phyloP scores from a whole-genome alignment of 2,797 vertebrate species.

The Discoglossus pictus region DNA sequence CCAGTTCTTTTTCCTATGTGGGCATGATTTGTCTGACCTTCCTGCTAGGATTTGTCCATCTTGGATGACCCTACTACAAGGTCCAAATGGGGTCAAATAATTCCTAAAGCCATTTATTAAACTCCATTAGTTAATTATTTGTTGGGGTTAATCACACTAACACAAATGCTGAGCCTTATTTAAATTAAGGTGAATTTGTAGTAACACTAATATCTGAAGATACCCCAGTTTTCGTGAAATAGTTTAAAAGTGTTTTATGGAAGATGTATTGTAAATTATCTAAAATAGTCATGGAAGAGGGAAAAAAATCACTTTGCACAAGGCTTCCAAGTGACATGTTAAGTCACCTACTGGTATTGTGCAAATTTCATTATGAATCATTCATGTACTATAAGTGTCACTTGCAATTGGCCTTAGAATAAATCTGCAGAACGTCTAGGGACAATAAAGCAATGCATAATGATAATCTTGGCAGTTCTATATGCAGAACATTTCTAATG shows the following conservation, averaged over 20 bases:
- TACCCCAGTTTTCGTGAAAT: too few relatives aligned
- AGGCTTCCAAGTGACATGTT: slow-evolving; percentile 19
- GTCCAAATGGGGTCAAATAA: too few relatives aligned
- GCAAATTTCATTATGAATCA: slow-evolving; percentile 31
- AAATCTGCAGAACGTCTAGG: slow-evolving; percentile 20
- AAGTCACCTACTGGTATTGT: slow-evolving; percentile 27
- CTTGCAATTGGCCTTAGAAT: slow-evolving; percentile 31
- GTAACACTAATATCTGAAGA: too few relatives aligned
- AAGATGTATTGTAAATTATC: slow-evolving; percentile 27
- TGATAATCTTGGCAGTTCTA: slow-evolving; percentile 46
- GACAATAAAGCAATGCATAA: slow-evolving; percentile 48
- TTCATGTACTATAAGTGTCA: slow-evolving; percentile 28
- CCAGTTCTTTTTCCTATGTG: too few relatives aligned
- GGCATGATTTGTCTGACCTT: too few relatives aligned
- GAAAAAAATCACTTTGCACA: slow-evolving; percentile 22
- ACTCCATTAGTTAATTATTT: too few relatives aligned
- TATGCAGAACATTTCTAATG: slow-evolving; percentile 47
- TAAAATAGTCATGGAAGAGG: slow-evolving; percentile 16
- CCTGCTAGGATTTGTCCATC: too few relatives aligned
- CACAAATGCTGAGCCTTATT: neutral
- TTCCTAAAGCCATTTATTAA: too few relatives aligned
- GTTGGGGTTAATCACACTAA: too few relatives aligned
- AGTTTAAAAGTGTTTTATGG: neutral
- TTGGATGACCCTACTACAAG: too few relatives aligned
- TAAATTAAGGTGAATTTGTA: slow-evolving; percentile 1